Evolutionary conservation across 2,113 vertebrate species (phyloP), one percentile per base, ranked within the genome.

Genomic region (Gulo gulo): DNA sequence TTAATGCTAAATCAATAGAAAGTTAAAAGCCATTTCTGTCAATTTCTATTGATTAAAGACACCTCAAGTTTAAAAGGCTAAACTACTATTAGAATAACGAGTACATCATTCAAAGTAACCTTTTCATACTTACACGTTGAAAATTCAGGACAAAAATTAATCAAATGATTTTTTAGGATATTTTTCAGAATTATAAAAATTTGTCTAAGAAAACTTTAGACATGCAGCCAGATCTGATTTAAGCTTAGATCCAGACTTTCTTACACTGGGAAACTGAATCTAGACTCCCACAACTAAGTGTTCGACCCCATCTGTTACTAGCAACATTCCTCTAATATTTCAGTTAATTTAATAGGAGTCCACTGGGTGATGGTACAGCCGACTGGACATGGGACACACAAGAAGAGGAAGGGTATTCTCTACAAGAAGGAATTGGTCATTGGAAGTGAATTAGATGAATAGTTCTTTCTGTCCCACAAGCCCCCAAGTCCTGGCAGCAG

Each of bases 271-370:
- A 96, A 79, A 82, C 26, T 55, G 81, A 90, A 95, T 91, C 18
- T 83, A 88, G 59, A 80, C 93, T 94, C 82, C 65, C 94, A 87
- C 94, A 81, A 50, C n/a, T 26, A 85, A 93, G 47, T 57, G n/a
- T 84, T 81, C 6, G 2, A 74, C 73, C 65, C 96, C 98, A 88
- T 97, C 95, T 96, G 96, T 87, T 63, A 42, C 87, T 39, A 76
- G 67, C 36, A 73, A 45, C 61, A 57, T 88, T 90, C 87, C 76
- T 88, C 63, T 85, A 67, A 55, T 84, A 94, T 95, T 92, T 81
- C 76, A 86, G 9, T 21, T 84, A 85, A 85, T 93, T 82, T 80
- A 10, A 55, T 83, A 26, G 87, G 73, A 97, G 47, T 88, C 45
- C 89, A 34, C 50, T 82, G 42, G 16, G 55, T 55, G 26, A 57